Percentiles rank a stretch among this genome's conserved stretches.
phyloP scores from a whole-genome alignment of 1,140 invertebrate genomes.

The Melitaea cinxia region DNA sequence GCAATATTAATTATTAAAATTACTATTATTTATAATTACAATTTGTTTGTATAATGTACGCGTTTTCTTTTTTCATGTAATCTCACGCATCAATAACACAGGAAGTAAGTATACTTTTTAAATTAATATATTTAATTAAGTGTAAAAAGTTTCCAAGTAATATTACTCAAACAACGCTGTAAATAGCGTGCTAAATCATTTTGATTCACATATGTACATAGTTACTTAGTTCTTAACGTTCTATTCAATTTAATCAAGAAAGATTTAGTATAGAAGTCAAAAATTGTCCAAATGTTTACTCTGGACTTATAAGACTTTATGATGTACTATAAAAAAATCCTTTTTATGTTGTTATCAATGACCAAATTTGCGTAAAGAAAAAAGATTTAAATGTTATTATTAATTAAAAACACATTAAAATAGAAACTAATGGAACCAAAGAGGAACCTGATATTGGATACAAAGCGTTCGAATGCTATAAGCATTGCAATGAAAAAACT shows the following conservation, averaged over 20 bases:
- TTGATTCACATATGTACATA: neutral
- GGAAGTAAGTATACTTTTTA: slow-evolving; percentile 7
- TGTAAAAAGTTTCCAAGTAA: neutral
- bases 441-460: slow-evolving; percentile 97
- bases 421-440: slow-evolving; percentile 96
- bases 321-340: too few species aligned
- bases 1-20: neutral
- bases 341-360: too few species aligned
- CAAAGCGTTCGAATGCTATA: slow-evolving; percentile 99
- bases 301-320: too few species aligned
- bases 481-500: slow-evolving; percentile 99
- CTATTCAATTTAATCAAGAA: too few species aligned
- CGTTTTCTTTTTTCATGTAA: slow-evolving; percentile 37
- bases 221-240: too few species aligned
- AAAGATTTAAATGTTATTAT: too few species aligned
- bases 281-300: too few species aligned
- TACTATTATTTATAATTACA: neutral
- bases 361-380: too few species aligned
- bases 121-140: neutral
- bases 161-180: neutral
- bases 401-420: neutral
- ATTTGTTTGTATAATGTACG: neutral
- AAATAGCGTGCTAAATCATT: neutral
- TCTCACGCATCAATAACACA: slow-evolving; percentile 3
- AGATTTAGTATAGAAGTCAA: too few species aligned